Evolutionary conservation across 2,888 invertebrate species (phyloP).

Genomic region (Drosophila ochracea): DNA sequence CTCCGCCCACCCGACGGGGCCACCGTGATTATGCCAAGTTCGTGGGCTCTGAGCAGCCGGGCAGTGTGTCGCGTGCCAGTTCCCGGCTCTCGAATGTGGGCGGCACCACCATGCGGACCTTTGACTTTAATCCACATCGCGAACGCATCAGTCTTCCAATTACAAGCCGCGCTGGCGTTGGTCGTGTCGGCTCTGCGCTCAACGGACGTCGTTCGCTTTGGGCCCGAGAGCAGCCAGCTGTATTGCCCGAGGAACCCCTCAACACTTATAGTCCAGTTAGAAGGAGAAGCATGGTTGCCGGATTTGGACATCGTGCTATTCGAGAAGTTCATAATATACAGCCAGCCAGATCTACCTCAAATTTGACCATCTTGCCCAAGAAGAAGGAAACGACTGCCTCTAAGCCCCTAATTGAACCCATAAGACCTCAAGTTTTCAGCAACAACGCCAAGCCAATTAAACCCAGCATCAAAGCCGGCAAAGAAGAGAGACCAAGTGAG

Average conservation of each 20-base stretch:
- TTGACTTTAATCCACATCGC: constrained; percentile 78
- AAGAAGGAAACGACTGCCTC: constrained; percentile 3
- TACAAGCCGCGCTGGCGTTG: constrained; percentile 30
- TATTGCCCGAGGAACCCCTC: constrained; percentile 50
- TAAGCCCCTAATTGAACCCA: constrained; percentile 1
- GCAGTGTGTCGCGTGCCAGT: constrained; percentile 66
- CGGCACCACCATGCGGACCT: constrained; percentile 55
- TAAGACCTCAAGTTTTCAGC: not conserved
- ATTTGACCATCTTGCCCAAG: constrained; percentile 13
- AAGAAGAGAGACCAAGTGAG: constrained; percentile 6
- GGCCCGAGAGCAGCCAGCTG: constrained; percentile 51
- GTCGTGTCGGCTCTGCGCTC: constrained; percentile 27
- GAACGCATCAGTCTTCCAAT: constrained; percentile 64
- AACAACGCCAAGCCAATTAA: not conserved
- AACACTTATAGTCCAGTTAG: constrained; percentile 25
- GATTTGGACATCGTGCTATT: not conserved
- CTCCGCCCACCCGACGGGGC: constrained; percentile 43
- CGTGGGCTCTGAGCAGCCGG: constrained; percentile 63
- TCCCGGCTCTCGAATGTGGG: constrained; percentile 65
- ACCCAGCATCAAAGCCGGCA: not conserved
- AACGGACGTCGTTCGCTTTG: constrained; percentile 46
- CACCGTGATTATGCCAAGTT: constrained; percentile 75
- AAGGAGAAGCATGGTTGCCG: constrained; percentile 38
- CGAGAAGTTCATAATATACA: constrained; percentile 8
- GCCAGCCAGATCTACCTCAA: constrained; percentile 37